phyloP scores from a whole-genome alignment of 2,113 vertebrate genomes.

The Clarias batrachus region DNA sequence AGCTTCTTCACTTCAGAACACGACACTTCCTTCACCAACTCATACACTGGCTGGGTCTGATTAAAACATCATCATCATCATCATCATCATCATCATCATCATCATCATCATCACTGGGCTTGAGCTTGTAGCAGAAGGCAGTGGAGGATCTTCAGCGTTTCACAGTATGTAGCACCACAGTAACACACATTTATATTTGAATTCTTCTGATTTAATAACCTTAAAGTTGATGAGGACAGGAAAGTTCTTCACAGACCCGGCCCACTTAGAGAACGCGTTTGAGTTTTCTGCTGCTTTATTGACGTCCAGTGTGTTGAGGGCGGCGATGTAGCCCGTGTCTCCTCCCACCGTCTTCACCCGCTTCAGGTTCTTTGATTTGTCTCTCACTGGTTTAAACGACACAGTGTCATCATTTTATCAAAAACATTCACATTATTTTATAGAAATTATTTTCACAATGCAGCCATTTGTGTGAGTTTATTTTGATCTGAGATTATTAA shows the following conservation, averaged over 20 bases:
- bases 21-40: conserved; percentile 89
- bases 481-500: not conserved
- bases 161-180: too few species aligned
- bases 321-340: conserved; percentile 57
- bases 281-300: conserved; percentile 77
- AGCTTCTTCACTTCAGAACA: conserved; percentile 83
- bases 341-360: conserved; percentile 75
- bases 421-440: not conserved
- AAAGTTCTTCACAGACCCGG: conserved; percentile 78
- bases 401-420: not conserved
- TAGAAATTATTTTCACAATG: not conserved
- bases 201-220: conserved; percentile 57
- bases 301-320: conserved; percentile 74
- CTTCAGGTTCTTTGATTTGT: conserved; percentile 47
- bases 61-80: not conserved
- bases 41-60: conserved; percentile 82
- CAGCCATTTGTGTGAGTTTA: not conserved
- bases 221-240: conserved; percentile 82
- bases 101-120: not conserved
- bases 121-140: too few species aligned
- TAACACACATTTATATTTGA: too few species aligned
- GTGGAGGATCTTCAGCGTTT: too few species aligned
- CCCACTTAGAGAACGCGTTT: conserved; percentile 78
- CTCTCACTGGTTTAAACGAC: not conserved
- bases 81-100: not conserved